These are phyloP conservation scores for Lepus americanus DNA, from an alignment of 2,113 vertebrate species.

Conservation along the genomic window DNA sequence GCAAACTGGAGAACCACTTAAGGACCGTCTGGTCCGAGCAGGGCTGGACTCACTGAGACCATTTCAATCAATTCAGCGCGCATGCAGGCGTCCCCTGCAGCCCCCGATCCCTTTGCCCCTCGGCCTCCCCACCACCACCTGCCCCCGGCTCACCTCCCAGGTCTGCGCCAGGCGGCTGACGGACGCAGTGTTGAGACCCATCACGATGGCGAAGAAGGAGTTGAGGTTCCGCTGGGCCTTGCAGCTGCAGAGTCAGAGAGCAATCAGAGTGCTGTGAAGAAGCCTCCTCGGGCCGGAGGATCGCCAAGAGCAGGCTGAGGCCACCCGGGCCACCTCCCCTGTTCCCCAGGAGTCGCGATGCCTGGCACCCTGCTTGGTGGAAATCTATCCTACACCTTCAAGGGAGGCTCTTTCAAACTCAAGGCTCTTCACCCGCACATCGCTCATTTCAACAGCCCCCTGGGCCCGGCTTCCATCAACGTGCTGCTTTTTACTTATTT, in stretches of 20 bases:
- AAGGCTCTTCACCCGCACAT: accelerated
- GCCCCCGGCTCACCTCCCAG: constrained; percentile 93
- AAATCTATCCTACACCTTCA: background rate
- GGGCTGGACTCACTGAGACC: background rate
- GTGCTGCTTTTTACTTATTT: background rate
- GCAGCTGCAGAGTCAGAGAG: constrained; percentile 90
- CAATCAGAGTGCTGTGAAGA: constrained; percentile 55
- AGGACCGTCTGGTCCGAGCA: background rate
- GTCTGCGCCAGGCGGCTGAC: constrained; percentile 96
- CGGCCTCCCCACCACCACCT: accelerated
- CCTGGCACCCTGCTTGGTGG: background rate
- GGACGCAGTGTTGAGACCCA: constrained; percentile 98
- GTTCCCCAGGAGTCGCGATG: no score
- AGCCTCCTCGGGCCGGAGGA: constrained; percentile 60
- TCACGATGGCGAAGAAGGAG: constrained; percentile 98
- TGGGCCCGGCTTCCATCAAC: background rate
- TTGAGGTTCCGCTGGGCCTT: constrained; percentile 98
- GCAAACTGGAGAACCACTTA: background rate
- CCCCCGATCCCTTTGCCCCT: background rate
- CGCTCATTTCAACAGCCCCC: no score
- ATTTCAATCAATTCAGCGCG: background rate
- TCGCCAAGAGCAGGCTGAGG: constrained; percentile 64
- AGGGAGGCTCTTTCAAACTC: background rate
- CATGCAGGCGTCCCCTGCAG: no score
- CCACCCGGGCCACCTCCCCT: no score